These are phyloP conservation scores for Coenonympha glycerion DNA, from an alignment of 2,888 invertebrate species.

Conservation along the genomic window DNA sequence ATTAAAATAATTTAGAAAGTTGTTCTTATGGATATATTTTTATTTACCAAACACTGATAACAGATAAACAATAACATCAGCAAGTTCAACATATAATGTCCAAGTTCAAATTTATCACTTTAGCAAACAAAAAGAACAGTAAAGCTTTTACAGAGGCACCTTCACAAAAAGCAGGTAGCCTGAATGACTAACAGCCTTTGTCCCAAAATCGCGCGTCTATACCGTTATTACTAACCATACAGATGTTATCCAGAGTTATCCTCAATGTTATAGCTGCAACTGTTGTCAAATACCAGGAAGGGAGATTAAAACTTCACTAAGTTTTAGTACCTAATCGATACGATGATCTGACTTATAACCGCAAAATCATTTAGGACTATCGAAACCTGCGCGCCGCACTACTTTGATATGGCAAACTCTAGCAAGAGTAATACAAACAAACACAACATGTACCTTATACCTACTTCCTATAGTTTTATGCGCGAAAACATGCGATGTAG, in stretches of 20 bases:
- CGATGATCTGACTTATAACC: constrained; percentile 47
- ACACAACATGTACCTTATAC: too few species aligned
- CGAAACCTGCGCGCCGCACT: constrained; percentile 38
- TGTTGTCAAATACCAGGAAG: constrained; percentile 41
- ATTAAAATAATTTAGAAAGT: background rate
- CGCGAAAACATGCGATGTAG: constrained; percentile 18
- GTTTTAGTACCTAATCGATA: constrained; percentile 63
- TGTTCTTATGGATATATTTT: too few species aligned
- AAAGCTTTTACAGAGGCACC: constrained; percentile 16
- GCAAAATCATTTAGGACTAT: constrained; percentile 42
- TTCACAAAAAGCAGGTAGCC: constrained; percentile 61
- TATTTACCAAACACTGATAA: background rate
- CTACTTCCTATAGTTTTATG: constrained; percentile 10
- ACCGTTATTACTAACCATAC: constrained; percentile 70
- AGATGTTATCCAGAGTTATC: constrained; percentile 53
- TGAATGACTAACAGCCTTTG: constrained; percentile 66
- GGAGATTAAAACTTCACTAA: constrained; percentile 39
- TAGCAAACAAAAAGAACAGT: background rate
- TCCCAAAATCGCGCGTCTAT: constrained; percentile 62
- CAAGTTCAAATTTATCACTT: background rate
- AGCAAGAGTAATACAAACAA: constrained; percentile 29
- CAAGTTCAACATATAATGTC: background rate
- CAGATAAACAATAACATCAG: constrained; percentile 7
- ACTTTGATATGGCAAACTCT: constrained; percentile 10
- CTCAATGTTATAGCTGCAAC: constrained; percentile 57